Base-by-base conservation (phyloP, 2,113 vertebrate genomes). In the Trogon surrucura region DNA sequence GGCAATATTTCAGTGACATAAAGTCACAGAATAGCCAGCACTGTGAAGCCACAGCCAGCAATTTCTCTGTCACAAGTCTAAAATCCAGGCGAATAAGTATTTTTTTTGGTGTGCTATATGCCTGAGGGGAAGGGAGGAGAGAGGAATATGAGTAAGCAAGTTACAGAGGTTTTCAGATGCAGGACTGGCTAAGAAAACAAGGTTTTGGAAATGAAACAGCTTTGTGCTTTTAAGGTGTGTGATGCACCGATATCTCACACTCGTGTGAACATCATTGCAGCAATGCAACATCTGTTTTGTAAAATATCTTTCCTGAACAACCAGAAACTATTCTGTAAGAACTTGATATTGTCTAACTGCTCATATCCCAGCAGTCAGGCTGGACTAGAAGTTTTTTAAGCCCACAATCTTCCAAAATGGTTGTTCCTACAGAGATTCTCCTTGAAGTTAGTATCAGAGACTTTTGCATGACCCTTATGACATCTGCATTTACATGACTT, bases 401-500 rank as follows among this genome's bases (percentile, higher is more conserved):
- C n/a, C 47, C 36, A 48, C 19, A 14, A 2, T 62, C 29, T 88
- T 83, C 60, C 1, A 1, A 50, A 3, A 60, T 11, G 6, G 45
- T 26, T 80, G 64, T 21, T 94, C 56, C 50, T 47, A 36, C 16
- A n/a, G 25, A 88, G 22, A 20, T 9, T 58, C 20, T 86, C 44
- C 65, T 91, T 57, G 89, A 74, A 75, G 56, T 26, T 17, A 2
- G 17, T 81, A 45, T 79, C 58, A 57, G 66, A 94, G 88, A 88
- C 83, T 32, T 94, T 78, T 74, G 11, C 48, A 56, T 75, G 91
- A 93, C 89, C 80, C n/a, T 80, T 23, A 9, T 36, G 92, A 92
- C 85, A 91, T 93, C 36, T 86, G 65, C 29, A 72, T 71, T 86
- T 86, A 47, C 86, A 78, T 61, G 77, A 86, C 77, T 92, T 89